Evolutionary conservation across 2,888 invertebrate genomes (phyloP), one percentile per base, ranked within the genome.

Genomic region (Dasypolia templi): DNA sequence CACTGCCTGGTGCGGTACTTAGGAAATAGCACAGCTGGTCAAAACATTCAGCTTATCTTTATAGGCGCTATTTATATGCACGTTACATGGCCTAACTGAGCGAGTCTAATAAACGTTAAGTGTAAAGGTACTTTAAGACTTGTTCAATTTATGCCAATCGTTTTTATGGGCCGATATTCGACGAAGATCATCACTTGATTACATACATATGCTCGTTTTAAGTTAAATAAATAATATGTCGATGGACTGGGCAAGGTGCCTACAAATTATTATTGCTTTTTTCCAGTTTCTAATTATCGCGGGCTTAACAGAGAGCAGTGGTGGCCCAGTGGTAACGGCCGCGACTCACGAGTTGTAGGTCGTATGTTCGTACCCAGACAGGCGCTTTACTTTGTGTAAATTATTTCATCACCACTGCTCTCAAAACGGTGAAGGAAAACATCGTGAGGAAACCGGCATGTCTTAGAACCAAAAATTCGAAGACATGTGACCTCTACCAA

Each of bases 41-140:
- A 62, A 39, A 49, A 49, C n/a, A 26, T 1, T 7, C 29, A 26
- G 7, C 3, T 46, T 46, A 49, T 49, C 14, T 39, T 3, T 22
- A 26, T 3, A 56, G 19, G 14, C 14, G 26, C 44, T 74, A 29
- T 74, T 46, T 49, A 74, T 29, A 42, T 12, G n/a, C 9, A 61
- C 59, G n/a, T 12, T 59, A 59, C n/a, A 26, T 17, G 11, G 26
- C 17, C 11, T 61, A n/a, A 39, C 35, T 17, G 17, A 56, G 26
- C 29, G 56, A 39, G 61, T 17, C 17, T 39, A 26, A 61, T 26
- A 61, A 61, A 12, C 26, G 35, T 19, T 26, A 12, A 29, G 5
- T 29, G 19, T 56, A 56, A 56, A 29, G 56, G 19, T 56, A 19
- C 29, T 56, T 19, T 56, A 9, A 29, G 29, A 56, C 29, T 56